Base-by-base conservation (phyloP, 2,888 invertebrate species). In the Philaethria dido region DNA sequence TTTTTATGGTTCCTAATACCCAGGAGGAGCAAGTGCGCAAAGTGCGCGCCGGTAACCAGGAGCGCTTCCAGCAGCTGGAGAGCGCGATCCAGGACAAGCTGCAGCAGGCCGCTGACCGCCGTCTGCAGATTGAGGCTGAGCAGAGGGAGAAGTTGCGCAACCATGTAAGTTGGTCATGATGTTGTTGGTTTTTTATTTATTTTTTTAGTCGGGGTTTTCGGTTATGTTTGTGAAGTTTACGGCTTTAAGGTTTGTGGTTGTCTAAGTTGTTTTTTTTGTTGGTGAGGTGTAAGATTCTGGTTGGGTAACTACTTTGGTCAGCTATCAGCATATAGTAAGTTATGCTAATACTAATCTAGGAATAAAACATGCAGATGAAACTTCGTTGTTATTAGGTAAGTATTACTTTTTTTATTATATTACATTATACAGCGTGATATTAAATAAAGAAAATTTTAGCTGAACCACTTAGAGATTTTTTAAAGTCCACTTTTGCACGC, bases 11-110 rank as follows among this genome's bases (percentile, higher is more conserved):
- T 39, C 1, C 2, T 39, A 33, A 18, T 18, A 60, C 55, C 3
- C 68, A 96, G 96, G 96, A 96, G 91, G 96, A 96, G 72, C 95
- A 96, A 84, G 95, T 95, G 44, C 93, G 93, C 83, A 95, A 95
- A 76, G 96, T 96, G 69, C 95, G 95, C 77, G 90, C 94, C 64
- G 93, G 94, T 76, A 95, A 95, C 90, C 93, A 93, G 79, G 94
- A 94, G 80, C 94, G 94, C 77, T 94, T 95, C 82, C 94, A 94
- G 78, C 94, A 95, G 82, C 88, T 96, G 69, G 95, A 96, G 85
- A 89, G 89, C 74, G 93, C 95, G 76, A 95, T 96, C 78, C 95
- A 95, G 84, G 88, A 88, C 80, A 92, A 92, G 83, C 82, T 92
- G 78, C 84, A 85, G 78, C 88, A 86, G 74, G 88, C 89, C 64